Evolutionary conservation across 2,113 vertebrate genomes (phyloP).

Genomic region (Meles meles): DNA sequence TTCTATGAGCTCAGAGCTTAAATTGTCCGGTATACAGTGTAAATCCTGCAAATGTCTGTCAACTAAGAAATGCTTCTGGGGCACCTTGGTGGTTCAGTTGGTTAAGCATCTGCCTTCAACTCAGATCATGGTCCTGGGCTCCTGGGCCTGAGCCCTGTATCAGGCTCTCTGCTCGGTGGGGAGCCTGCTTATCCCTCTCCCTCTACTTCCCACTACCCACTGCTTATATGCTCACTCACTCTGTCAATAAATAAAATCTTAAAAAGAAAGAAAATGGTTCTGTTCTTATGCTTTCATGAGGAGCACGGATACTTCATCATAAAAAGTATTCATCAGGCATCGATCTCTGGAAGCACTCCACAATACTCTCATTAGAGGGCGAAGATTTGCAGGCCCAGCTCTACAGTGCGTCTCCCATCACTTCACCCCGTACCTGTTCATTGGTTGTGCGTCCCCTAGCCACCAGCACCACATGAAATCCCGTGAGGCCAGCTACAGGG

Average conservation of each 20-base stretch:
- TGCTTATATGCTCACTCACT: too few species aligned
- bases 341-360: background rate
- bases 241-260: background rate
- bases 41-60: background rate
- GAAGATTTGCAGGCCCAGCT: background rate
- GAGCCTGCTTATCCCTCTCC: background rate
- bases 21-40: background rate
- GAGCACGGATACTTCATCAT: background rate
- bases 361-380: background rate
- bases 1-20: background rate
- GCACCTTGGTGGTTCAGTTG: background rate
- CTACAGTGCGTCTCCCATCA: rapidly evolving
- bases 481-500: slow-evolving; percentile 95
- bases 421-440: slow-evolving; percentile 86
- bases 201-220: background rate
- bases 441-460: slow-evolving; percentile 96
- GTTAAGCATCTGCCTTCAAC: background rate
- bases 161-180: background rate
- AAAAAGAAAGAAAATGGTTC: background rate
- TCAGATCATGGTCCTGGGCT: background rate
- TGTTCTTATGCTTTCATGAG: background rate
- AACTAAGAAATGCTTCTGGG: background rate
- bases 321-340: background rate
- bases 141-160: background rate
- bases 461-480: slow-evolving; percentile 97